Evolutionary conservation across 2,888 invertebrate species (phyloP), one percentile per base, ranked within the genome.

Genomic region (Phanerotoma sp.): DNA sequence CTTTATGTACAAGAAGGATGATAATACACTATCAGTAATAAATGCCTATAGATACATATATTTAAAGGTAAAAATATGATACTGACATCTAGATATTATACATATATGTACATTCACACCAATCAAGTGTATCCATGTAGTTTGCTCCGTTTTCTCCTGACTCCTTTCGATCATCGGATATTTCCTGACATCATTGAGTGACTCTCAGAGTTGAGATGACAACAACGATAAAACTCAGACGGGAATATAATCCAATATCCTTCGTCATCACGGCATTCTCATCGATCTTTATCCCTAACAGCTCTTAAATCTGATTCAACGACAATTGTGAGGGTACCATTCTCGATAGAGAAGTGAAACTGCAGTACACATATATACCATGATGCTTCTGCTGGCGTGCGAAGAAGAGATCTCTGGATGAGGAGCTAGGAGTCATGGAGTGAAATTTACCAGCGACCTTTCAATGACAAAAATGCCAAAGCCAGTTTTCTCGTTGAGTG

Each of bases 401-500:
- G 61, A 54, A 57, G 54, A 30, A 32, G 22, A 47, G 32, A 15
- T 33, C 44, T n/a, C 45, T 25, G n/a, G 58, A 49, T 40, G 47
- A 56, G 33, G 53, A 38, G 28, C 30, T 38, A 41, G 21, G 30
- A 50, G 41, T 50, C 58, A 66, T 74, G 20, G 70, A 75, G 74
- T 74, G 75, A 75, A 75, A 74, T 74, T 70, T 72, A 61, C 68
- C 71, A 73, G 69, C 74, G 75, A 76, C 75, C 75, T 75, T 75
- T 70, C 54, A 44, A 54, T 54, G 54, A 54, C 54, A 54, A 50
- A 54, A 49, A 70, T 66, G 63, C 56, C 62, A 59, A 60, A 71
- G 72, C 70, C 68, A 71, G 71, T 70, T 66, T 64, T 66, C 66
- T 66, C 63, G 60, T 51, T 53, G 59, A 55, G 54, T 51, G 45